phyloP scores from a whole-genome alignment of 1,140 invertebrate species.

The Brevipalpus yothersi region DNA sequence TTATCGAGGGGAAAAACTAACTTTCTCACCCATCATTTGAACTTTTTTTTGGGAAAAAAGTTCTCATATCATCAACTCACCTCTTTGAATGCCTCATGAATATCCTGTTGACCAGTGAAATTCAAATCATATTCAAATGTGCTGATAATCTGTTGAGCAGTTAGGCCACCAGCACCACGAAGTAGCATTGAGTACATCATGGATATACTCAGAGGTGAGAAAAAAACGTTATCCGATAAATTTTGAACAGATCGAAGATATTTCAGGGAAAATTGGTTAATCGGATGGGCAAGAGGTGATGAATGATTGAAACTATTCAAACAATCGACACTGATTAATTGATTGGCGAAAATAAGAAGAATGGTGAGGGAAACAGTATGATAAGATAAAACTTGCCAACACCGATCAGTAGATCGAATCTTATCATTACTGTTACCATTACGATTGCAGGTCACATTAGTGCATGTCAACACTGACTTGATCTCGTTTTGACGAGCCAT shows the following conservation, averaged over 20 bases:
- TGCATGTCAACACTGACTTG: too few species aligned
- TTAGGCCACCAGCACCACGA: constrained; percentile 12
- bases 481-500: too few species aligned
- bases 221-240: constrained; percentile 11
- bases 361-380: too few species aligned
- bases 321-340: too few species aligned
- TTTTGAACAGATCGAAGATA: background rate
- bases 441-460: too few species aligned
- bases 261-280: background rate
- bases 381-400: too few species aligned
- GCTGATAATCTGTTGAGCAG: constrained; percentile 5
- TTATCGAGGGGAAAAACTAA: too few species aligned
- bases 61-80: background rate
- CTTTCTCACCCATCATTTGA: too few species aligned
- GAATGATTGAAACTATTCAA: background rate
- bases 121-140: background rate
- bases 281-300: background rate
- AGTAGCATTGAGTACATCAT: constrained; percentile 13
- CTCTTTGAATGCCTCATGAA: background rate
- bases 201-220: constrained; percentile 16
- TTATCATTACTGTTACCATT: too few species aligned
- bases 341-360: too few species aligned
- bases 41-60: too few species aligned
- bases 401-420: too few species aligned
- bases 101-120: background rate